Evolutionary conservation across 2,113 vertebrate species (phyloP).

Genomic region (Craseonycteris thonglongyai): DNA sequence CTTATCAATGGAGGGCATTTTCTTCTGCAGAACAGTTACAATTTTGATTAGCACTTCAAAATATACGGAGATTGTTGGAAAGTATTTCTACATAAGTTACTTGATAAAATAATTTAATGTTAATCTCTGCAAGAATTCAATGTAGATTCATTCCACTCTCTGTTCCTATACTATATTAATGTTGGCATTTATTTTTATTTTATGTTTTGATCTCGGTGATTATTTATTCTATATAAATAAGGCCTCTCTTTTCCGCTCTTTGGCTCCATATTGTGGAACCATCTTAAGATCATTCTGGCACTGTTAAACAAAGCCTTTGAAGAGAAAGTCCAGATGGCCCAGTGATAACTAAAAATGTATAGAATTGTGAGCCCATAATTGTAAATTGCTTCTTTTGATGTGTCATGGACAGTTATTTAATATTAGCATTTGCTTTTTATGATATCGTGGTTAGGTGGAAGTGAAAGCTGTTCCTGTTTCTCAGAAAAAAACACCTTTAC

Average conservation of each 20-base stretch:
- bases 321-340: not conserved
- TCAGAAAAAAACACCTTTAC: slow-evolving; percentile 94
- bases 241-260: not conserved
- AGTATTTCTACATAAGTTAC: not conserved
- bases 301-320: not conserved
- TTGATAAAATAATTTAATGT: not conserved
- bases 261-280: not conserved
- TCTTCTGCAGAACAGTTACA: not conserved
- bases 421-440: slow-evolving; percentile 3
- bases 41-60: not conserved
- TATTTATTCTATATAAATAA: not conserved
- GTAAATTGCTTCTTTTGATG: not conserved
- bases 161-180: not conserved
- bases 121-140: not conserved
- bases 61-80: not conserved
- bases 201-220: not conserved
- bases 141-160: not conserved
- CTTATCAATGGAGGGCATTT: not conserved
- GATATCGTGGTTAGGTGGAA: slow-evolving; percentile 86
- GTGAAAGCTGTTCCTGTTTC: slow-evolving; percentile 98
- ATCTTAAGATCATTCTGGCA: not conserved
- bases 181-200: not conserved
- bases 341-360: not conserved
- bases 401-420: not conserved
- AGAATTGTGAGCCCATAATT: not conserved